Evolutionary conservation across 2,888 invertebrate genomes (phyloP), one percentile per base, ranked within the genome.

Genomic region (Teinopalpus imperialis): DNA sequence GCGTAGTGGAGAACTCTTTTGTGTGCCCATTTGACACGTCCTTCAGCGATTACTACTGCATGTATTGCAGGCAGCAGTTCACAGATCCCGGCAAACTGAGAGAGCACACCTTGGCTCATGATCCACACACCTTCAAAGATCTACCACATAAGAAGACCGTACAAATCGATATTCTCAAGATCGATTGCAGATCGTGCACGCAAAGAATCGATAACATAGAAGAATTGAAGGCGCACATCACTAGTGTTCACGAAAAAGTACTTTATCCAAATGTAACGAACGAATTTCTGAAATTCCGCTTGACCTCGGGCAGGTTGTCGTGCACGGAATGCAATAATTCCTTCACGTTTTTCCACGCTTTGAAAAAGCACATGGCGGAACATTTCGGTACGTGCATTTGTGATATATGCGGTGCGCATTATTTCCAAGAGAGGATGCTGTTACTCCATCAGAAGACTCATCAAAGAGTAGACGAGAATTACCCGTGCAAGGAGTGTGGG

Each of bases 401-500:
- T 4, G 81, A 86, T 29, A 55, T 79, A 0, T 87, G 86, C 47
- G 81, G 87, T 0, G 89, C 87, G 0, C 80, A 85, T 31, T 91
- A 90, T 36, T 78, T 89, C 5, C 86, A 89, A 36, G 76, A 80
- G 1, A 61, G 83, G 0, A 90, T 90, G 61, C 51, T 90, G 7
- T 43, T 74, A 1, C 57, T 82, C 9, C 87, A 91, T 54, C 68
- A 79, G 16, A 74, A 78, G 8, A 70, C 75, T 0, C 87, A 86
- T 30, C 70, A 67, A 13, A 35, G 49, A 0, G 65, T 81, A 0
- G 90, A 88, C 1, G 85, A 87, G 8, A 83, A 61, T 0, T 81
- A 78, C 56, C 75, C 80, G 0, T 92, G 92, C 50, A 77, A 82
- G 1, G 76, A 85, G 0, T 90, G 90, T 35, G 87, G 82, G 0